Evolutionary conservation across 2,113 vertebrate genomes (phyloP).

Genomic region (Platysternon megacephalum): DNA sequence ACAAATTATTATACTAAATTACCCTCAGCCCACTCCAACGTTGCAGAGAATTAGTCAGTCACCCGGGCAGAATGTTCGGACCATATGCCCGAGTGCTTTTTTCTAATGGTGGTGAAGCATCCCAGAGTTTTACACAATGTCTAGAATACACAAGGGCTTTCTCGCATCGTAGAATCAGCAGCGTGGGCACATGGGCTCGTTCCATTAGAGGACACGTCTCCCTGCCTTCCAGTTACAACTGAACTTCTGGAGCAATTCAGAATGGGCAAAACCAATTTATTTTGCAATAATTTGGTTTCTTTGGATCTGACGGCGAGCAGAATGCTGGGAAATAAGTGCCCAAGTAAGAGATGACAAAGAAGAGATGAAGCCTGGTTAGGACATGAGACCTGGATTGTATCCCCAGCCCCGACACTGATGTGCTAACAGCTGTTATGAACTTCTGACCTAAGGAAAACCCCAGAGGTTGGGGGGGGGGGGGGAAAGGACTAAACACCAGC

Average conservation of each 20-base stretch:
- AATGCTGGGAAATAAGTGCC: not conserved
- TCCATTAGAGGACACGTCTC: accelerated
- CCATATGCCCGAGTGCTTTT: not conserved
- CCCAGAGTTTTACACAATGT: accelerated
- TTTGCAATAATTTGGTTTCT: not conserved
- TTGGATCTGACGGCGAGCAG: accelerated
- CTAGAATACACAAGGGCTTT: not conserved
- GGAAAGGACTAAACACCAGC: not conserved
- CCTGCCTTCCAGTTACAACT: accelerated
- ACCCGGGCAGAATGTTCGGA: not conserved
- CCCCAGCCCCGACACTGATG: accelerated
- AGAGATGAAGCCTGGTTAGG: not conserved
- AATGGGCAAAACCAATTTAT: accelerated
- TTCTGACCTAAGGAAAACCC: not conserved
- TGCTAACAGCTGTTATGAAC: not conserved
- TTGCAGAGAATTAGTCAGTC: not conserved
- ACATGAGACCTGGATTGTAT: accelerated
- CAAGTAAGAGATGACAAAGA: not conserved
- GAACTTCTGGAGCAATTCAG: accelerated
- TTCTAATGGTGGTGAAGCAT: not conserved
- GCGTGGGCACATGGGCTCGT: accelerated
- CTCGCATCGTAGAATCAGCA: not conserved
- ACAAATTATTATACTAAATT: conserved; percentile 17
- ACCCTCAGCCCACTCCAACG: not conserved
- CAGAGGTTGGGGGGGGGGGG: too few species aligned